Evolutionary conservation across 2,888 invertebrate species (phyloP), one percentile per base, ranked within the genome.

Genomic region (Ptychoptera contaminata): DNA sequence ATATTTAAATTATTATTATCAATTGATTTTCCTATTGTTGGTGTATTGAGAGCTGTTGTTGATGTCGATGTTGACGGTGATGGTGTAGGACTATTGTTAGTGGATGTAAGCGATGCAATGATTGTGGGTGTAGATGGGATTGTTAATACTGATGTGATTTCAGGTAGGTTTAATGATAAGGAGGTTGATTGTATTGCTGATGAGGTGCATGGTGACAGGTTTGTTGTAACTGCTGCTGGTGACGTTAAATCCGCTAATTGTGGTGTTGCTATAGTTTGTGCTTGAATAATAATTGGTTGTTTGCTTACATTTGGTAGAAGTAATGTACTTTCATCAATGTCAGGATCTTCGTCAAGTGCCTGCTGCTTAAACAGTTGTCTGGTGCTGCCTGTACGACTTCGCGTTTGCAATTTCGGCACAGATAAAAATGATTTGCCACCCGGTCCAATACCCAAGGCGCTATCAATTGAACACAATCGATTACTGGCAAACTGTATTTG

Each of bases 291-390:
- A 16, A 34, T 41, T 31, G 35, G 41, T 36, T 45, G 35, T 38
- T 47, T 48, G 16, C 49, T 42, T 8, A 47, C 35, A 38, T 51
- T 50, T 8, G 68, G 67, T 49, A 68, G 49, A 40, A 73, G 55
- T 52, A 72, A 62, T 39, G 70, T 68, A 32, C 63, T 70, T 52
- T 73, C 72, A 52, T 72, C 72, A 46, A 67, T 62, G 49, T 66
- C 64, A 37, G 59, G 61, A 48, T 70, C 63, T 51, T 73, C 73
- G 49, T 74, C 73, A 46, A 72, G 63, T 0, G 72, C 71, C 51
- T 67, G 63, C 51, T 73, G 73, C 54, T 72, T 73, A 54, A 73
- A 73, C 10, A 73, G 60, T 56, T 74, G 72, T 52, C 71, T 74
- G 16, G 71, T 71, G 56, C 74, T 74, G 49, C 59, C 63, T 46